Evolutionary conservation across 2,888 invertebrate species (phyloP).

Genomic region (Malthinus seriepunctatus): DNA sequence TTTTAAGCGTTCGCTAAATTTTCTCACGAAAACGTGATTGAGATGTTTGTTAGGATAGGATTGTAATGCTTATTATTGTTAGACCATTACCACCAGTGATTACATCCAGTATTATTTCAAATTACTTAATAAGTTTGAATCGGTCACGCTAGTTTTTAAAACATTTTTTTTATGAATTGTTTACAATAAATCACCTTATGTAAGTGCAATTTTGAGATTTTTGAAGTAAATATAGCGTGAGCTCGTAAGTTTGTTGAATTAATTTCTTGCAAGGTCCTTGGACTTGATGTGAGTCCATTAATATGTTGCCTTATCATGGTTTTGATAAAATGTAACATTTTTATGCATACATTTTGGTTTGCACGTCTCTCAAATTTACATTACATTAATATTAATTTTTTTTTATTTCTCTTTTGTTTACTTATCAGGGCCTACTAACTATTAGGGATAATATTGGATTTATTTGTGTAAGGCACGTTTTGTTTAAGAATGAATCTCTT

Average conservation of each 20-base stretch:
- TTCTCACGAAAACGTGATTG: background rate
- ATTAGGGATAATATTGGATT: no score
- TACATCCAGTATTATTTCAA: background rate
- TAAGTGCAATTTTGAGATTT: background rate
- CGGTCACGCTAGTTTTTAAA: background rate
- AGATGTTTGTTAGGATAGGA: background rate
- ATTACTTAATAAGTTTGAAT: background rate
- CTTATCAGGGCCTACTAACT: no score
- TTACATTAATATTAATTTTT: background rate
- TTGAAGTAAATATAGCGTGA: background rate
- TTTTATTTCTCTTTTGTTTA: no score
- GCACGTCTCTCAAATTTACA: conserved; percentile 1
- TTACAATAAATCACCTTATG: conserved; percentile 1
- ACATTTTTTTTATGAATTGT: background rate
- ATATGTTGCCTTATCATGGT: conserved; percentile 3
- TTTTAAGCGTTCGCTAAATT: background rate
- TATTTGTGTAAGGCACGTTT: no score
- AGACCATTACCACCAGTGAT: background rate
- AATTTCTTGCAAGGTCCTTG: conserved; percentile 1
- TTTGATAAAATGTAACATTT: background rate
- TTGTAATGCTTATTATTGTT: background rate
- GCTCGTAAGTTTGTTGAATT: background rate
- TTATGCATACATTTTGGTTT: background rate
- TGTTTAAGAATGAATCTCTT: no score
- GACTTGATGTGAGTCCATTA: conserved; percentile 6